Evolutionary conservation across 2,888 invertebrate genomes (phyloP), one percentile per base, ranked within the genome.

Genomic region (Chymomyza caudatula): DNA sequence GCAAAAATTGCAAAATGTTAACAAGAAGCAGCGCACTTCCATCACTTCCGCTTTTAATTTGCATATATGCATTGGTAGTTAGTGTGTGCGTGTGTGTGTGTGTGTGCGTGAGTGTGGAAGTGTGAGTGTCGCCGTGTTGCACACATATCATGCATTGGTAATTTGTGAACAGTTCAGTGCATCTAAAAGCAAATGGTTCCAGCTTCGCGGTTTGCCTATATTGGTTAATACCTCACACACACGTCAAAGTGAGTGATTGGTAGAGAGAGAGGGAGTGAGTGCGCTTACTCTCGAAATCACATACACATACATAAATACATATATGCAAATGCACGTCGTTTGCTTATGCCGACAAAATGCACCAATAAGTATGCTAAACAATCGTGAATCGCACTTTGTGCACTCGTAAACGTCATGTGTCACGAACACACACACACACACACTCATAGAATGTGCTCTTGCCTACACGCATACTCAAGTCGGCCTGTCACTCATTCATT

Each of bases 281-380:
- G n/a, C n/a, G n/a, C n/a, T n/a, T n/a, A n/a, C n/a, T n/a, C n/a
- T n/a, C n/a, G n/a, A n/a, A n/a, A n/a, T n/a, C n/a, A n/a, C n/a
- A n/a, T 2, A 8, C 29, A 47, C 47, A 19, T n/a, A 47, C 6
- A 19, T n/a, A 17, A n/a, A 15, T 3, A 4, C 47, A 47, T 2
- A 73, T 74, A 72, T 81, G 81, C 68, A 78, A 79, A 78, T 78
- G 65, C 55, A 23, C 44, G 19, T 3, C 11, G 29, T 47, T 4
- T 37, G 20, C 13, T 29, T 6, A 23, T 53, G 42, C 47, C 44
- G 65, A 22, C 68, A 67, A 82, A 85, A 74, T 77, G 72, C 68
- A 51, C 71, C 85, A 85, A 81, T 81, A 81, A 80, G 78, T 73
- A 83, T 85, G 84, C 84, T 85, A 82, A 82, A 68, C 78, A 77